Base-by-base conservation (phyloP, 2,888 invertebrate genomes). In the Bedellia somnulentella region DNA sequence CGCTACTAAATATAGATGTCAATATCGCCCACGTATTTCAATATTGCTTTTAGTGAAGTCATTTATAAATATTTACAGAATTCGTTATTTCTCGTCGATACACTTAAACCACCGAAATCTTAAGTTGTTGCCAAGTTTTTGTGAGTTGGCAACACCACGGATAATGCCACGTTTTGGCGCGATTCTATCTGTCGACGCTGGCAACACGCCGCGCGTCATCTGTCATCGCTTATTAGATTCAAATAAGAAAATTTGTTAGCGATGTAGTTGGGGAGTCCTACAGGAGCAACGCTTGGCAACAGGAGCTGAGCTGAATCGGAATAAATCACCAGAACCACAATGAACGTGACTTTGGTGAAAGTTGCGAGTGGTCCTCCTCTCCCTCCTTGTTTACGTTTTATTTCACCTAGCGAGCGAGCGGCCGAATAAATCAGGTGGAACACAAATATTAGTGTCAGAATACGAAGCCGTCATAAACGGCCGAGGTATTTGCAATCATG, bases 381-480 rank as follows among this genome's bases (percentile, higher is more conserved):
- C n/a, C n/a, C n/a, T n/a, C n/a, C n/a, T n/a, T n/a, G n/a, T n/a
- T n/a, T n/a, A n/a, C n/a, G n/a, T n/a, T n/a, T n/a, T n/a, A n/a
- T n/a, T n/a, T n/a, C n/a, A n/a, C n/a, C n/a, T n/a, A n/a, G n/a
- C n/a, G n/a, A n/a, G n/a, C n/a, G n/a, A n/a, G n/a, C n/a, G n/a
- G 48, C 44, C 33, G 42, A 43, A 57, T 68, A 66, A 67, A 67
- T 70, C 66, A 68, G 57, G 46, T 49, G 48, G 46, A 52, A 49
- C 53, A 49, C 61, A 58, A 60, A 62, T 61, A 63, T 62, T 52
- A 59, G 52, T 59, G 63, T 59, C 62, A 53, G n/a, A n/a, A n/a
- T 46, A 36, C 37, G 42, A 43, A 45, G 45, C 51, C 56, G 49
- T 66, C 66, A 64, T 66, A 67, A 64, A 59, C 53, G 57, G 41